Conservation (phyloP, 37 sponge, comb jelly and placozoan species). For the Beroe forskalii region DNA sequence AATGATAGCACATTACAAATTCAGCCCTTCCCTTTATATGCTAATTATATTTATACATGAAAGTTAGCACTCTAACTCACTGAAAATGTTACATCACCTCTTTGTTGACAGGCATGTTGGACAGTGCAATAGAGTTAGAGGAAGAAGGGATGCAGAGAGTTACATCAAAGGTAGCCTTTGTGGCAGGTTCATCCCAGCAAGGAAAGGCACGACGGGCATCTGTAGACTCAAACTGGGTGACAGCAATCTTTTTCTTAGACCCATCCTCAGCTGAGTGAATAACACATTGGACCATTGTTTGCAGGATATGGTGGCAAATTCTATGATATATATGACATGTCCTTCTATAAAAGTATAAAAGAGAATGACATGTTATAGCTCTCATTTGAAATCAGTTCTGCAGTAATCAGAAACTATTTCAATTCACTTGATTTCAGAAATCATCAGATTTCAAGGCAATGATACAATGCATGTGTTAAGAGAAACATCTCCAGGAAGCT, state of each 20-base stretch:
- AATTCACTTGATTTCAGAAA: too few species aligned
- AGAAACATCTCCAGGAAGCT: too few species aligned
- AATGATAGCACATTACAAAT: too few species aligned
- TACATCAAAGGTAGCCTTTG: slow-evolving; percentile 96
- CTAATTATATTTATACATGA: background rate
- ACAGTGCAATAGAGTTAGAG: slow-evolving; percentile 86
- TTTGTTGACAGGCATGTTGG: slow-evolving; percentile 83
- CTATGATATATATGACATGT: background rate
- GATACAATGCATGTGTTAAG: too few species aligned
- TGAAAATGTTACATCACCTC: too few species aligned
- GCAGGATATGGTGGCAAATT: background rate
- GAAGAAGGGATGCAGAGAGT: slow-evolving; percentile 82
- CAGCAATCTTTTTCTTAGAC: slow-evolving; percentile 69
- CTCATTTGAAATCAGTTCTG: too few species aligned
- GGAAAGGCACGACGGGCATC: slow-evolving; percentile 97
- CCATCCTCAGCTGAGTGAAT: slow-evolving; percentile 71
- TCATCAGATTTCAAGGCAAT: too few species aligned
- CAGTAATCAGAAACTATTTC: too few species aligned
- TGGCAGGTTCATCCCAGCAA: slow-evolving; percentile 97
- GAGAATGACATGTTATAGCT: too few species aligned
- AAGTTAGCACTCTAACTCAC: background rate
- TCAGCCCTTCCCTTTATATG: too few species aligned
- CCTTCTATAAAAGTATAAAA: background rate
- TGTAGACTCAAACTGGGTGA: slow-evolving; percentile 90
- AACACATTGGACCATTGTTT: too few species aligned